Base-by-base conservation (phyloP, 2,888 invertebrate species). In the Boloria euphrosyne region DNA sequence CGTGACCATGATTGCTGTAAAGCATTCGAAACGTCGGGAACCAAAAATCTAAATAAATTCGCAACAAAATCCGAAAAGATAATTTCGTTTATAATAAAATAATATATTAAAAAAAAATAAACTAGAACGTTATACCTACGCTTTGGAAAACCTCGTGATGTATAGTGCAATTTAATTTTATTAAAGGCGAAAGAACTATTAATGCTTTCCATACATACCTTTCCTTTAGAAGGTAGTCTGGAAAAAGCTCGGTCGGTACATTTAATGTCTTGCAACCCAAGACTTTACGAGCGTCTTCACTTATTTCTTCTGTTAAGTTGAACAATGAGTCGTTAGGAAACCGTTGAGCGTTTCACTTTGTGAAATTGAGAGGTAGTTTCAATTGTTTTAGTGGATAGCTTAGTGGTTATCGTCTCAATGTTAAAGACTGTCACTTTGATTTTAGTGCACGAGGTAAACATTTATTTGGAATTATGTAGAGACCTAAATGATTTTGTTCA, bases 321-420 rank as follows among this genome's bases (percentile, higher is more conserved):
- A 46, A 57, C 57, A 57, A 57, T 57, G 57, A 57, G 44, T 57
- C 44, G 57, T 57, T 57, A 44, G 22, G 22, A 18, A 55, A 13
- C n/a, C 7, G n/a, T 57, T 2, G 16, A 22, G 44, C 46, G 57
- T 46, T 18, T 44, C 14, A 18, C 10, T 55, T 55, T 43, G 14
- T 16, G 46, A 57, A 57, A 57, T 57, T 22, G 18, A 18, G 31
- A 10, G 31, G 44, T 55, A 55, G 44, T 44, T 55, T 43, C 43
- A 43, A 54, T 54, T 54, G 54, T 54, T 54, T 54, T 18, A 43
- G 14, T 17, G 17, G 18, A 3, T 43, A 5, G 0, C 31, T 1
- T 31, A 31, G 31, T 53, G 52, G 52, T 38, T 38, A 38, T 38
- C 31, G 31, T 10, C 31, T 38, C 10, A 7, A 0, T 10, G 31